Conservation (phyloP, 2,888 invertebrate genomes). For the Oligia latruncula region DNA sequence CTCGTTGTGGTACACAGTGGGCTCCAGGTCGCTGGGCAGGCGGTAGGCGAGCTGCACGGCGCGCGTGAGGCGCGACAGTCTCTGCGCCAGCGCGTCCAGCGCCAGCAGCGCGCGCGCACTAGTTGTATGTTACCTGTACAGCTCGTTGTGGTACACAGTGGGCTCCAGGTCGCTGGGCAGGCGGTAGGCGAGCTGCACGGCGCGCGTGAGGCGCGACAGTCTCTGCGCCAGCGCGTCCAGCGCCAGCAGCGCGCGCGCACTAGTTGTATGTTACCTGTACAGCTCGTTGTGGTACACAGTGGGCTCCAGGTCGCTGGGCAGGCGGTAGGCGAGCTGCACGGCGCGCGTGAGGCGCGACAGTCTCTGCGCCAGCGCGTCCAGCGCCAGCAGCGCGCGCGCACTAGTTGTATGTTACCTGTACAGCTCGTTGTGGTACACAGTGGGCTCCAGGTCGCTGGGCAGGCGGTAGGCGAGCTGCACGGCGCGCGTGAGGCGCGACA, state of each 20-base stretch:
- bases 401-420: slow-evolving; percentile 24
- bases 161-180: slow-evolving; percentile 94
- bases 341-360: slow-evolving; percentile 92
- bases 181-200: slow-evolving; percentile 92
- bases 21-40: slow-evolving; percentile 94
- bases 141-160: slow-evolving; percentile 94
- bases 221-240: slow-evolving; percentile 79
- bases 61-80: slow-evolving; percentile 92
- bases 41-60: slow-evolving; percentile 92
- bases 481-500: slow-evolving; percentile 91
- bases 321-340: slow-evolving; percentile 92
- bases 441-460: slow-evolving; percentile 94
- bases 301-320: slow-evolving; percentile 94
- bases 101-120: no score
- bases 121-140: slow-evolving; percentile 28
- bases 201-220: slow-evolving; percentile 91
- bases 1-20: slow-evolving; percentile 95
- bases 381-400: no score
- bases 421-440: slow-evolving; percentile 93
- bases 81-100: slow-evolving; percentile 73
- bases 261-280: slow-evolving; percentile 23
- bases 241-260: no score
- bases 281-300: slow-evolving; percentile 94
- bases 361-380: slow-evolving; percentile 79
- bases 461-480: slow-evolving; percentile 92